These are phyloP conservation scores for Pterocles burchelli DNA, from an alignment of 2,113 vertebrate species.

Conservation along the genomic window DNA sequence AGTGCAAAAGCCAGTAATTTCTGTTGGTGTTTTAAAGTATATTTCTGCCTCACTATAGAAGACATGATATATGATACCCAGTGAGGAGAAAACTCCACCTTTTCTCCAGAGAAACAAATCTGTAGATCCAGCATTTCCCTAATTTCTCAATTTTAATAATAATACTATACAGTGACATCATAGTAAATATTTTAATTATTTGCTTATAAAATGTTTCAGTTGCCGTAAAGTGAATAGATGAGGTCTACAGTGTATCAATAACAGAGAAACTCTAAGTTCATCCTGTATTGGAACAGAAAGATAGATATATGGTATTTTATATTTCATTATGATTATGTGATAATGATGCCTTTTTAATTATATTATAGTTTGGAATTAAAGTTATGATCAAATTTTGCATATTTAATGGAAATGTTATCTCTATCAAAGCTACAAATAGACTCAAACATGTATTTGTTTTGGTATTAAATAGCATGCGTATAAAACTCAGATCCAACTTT, in stretches of 20 bases:
- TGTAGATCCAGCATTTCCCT: neutral
- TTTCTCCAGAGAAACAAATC: neutral
- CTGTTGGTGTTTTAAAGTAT: neutral
- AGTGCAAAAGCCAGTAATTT: neutral
- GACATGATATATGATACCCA: neutral
- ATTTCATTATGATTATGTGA: neutral
- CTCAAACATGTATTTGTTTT: neutral
- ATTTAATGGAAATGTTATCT: neutral
- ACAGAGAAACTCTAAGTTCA: neutral
- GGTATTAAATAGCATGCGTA: neutral
- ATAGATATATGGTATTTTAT: neutral
- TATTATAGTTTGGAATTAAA: neutral
- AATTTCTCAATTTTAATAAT: constrained; percentile 17
- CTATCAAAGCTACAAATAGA: neutral
- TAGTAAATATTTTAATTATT: neutral
- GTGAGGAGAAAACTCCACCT: neutral
- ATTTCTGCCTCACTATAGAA: neutral
- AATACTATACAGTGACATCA: neutral
- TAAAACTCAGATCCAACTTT: neutral
- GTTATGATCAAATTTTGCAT: neutral
- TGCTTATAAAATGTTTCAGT: neutral
- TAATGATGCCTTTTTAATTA: neutral
- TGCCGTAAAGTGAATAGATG: neutral
- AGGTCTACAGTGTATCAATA: neutral
- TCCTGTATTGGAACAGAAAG: neutral